phyloP scores from a whole-genome alignment of 2,113 vertebrate species.

The Nothocercus nigrocapillus region DNA sequence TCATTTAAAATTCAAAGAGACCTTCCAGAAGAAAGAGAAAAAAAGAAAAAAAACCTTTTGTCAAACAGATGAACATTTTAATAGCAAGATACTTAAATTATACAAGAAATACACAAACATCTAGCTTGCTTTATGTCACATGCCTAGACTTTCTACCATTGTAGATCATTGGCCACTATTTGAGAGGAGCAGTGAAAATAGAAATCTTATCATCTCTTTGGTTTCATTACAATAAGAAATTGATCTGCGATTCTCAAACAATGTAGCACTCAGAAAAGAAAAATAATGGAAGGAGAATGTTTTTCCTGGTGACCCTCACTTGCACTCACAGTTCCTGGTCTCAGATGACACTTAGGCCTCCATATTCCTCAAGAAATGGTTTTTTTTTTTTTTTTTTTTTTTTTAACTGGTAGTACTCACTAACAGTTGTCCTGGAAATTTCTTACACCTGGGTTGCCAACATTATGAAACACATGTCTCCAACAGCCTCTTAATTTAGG shows the following conservation, averaged over 20 bases:
- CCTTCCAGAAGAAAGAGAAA: not conserved
- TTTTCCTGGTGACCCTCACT: not conserved
- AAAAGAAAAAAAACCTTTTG: not conserved
- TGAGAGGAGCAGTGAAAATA: not conserved
- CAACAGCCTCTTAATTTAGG: conserved; percentile 49
- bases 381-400: conserved; percentile 26
- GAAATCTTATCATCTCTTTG: not conserved
- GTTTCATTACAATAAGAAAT: not conserved
- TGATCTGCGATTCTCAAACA: not conserved
- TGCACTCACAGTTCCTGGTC: not conserved
- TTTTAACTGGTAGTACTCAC: conserved; percentile 49
- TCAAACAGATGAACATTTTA: not conserved
- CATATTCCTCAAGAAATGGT: conserved; percentile 13
- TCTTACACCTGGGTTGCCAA: conserved; percentile 47
- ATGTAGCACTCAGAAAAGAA: not conserved
- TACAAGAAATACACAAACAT: not conserved
- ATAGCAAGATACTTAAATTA: not conserved
- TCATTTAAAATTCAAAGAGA: not conserved
- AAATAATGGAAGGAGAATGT: not conserved
- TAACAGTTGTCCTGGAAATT: conserved; percentile 46
- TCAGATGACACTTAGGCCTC: not conserved
- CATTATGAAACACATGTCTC: conserved; percentile 6
- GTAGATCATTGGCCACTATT: not conserved
- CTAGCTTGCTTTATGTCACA: not conserved
- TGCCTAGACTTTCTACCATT: not conserved